Evolutionary conservation across 2,888 invertebrate species (phyloP).

Genomic region (Sarcophaga rosellei): DNA sequence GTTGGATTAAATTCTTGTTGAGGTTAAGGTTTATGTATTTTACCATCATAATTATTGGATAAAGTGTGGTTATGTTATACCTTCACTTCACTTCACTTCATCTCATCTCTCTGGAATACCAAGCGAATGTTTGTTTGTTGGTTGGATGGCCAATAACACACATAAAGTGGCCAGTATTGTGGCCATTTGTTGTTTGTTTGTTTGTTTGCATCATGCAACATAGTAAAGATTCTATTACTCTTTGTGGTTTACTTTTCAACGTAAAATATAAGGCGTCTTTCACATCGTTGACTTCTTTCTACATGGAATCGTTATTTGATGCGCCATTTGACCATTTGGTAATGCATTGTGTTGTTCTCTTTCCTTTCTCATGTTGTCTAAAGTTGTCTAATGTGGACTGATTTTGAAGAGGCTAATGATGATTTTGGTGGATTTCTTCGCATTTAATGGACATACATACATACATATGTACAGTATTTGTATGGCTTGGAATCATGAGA

Average conservation of each 20-base stretch:
- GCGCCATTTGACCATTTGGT: slow-evolving; percentile 52
- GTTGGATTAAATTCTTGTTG: slow-evolving; percentile 68
- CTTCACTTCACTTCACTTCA: neutral
- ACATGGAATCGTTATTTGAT: slow-evolving; percentile 50
- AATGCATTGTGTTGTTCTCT: slow-evolving; percentile 21
- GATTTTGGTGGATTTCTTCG: too few relatives aligned
- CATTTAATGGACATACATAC: too few relatives aligned
- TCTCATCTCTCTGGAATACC: neutral
- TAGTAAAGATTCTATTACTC: slow-evolving; percentile 65
- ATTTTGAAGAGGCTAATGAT: too few relatives aligned
- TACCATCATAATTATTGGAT: slow-evolving; percentile 65
- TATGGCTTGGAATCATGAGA: too few relatives aligned
- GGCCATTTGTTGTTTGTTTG: neutral
- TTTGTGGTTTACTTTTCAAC: slow-evolving; percentile 53
- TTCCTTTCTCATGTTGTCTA: slow-evolving; percentile 25
- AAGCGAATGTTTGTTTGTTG: slow-evolving; percentile 10
- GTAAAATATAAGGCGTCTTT: slow-evolving; percentile 31
- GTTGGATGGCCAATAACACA: neutral
- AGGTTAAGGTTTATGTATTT: slow-evolving; percentile 68
- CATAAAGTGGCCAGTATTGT: slow-evolving; percentile 4
- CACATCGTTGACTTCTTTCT: slow-evolving; percentile 52
- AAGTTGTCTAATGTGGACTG: slow-evolving; percentile 26
- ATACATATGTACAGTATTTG: too few relatives aligned
- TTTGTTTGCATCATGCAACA: slow-evolving; percentile 47
- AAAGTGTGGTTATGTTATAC: slow-evolving; percentile 5